Evolutionary conservation across 2,888 invertebrate species (phyloP).

Genomic region (Noctua fimbriata): DNA sequence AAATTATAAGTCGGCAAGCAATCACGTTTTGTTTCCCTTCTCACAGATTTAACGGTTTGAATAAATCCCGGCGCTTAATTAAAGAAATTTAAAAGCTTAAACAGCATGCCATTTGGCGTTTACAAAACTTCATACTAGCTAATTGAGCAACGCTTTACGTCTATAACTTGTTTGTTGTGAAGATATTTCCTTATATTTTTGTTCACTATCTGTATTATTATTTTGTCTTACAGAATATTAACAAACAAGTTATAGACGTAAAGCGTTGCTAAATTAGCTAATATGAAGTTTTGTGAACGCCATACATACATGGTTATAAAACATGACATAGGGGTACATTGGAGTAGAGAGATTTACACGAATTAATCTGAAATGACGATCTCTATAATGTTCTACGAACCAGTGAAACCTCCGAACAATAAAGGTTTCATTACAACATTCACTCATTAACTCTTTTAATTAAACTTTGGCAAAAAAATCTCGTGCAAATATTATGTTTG

Average conservation of each 20-base stretch:
- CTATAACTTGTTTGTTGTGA: conserved; percentile 36
- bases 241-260: too few species aligned
- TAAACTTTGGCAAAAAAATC: neutral
- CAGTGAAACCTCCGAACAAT: neutral
- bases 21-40: conserved; percentile 89
- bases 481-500: neutral
- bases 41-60: conserved; percentile 88
- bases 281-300: too few species aligned
- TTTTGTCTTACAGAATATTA: neutral
- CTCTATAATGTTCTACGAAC: neutral
- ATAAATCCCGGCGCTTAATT: conserved; percentile 87
- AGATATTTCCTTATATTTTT: neutral
- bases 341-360: neutral
- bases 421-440: neutral
- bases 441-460: neutral
- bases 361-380: neutral
- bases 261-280: too few species aligned
- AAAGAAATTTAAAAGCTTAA: conserved; percentile 86
- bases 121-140: conserved; percentile 58
- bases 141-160: conserved; percentile 57
- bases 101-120: conserved; percentile 78
- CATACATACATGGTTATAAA: neutral
- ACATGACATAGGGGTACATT: neutral
- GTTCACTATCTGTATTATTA: neutral
- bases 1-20: conserved; percentile 90